Evolutionary conservation across 2,888 invertebrate species (phyloP).

Genomic region (Terebella lapidaria): DNA sequence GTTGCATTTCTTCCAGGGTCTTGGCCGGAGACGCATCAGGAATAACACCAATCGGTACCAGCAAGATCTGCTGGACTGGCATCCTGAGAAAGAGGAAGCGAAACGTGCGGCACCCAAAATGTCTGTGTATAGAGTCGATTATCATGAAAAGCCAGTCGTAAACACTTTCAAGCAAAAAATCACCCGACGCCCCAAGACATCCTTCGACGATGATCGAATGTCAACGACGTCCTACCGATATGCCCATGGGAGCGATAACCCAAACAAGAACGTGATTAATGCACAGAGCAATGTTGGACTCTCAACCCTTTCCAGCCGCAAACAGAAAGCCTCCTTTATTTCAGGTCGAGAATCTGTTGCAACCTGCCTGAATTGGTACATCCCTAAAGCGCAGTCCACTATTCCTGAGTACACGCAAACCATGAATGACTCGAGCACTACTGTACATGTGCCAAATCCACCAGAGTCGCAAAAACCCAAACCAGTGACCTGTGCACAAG

Average conservation of each 20-base stretch:
- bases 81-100: slow-evolving; percentile 35
- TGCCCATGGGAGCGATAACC: slow-evolving; percentile 37
- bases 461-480: no score
- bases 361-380: neutral
- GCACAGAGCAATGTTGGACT: neutral
- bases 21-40: slow-evolving; percentile 37
- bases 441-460: no score
- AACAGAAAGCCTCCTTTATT: neutral
- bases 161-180: slow-evolving; percentile 28
- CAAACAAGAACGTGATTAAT: slow-evolving; percentile 22
- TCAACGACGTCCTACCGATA: slow-evolving; percentile 42
- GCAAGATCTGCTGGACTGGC: slow-evolving; percentile 41
- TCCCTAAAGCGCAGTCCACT: neutral
- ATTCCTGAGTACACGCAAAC: neutral
- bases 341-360: neutral
- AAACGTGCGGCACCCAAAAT: slow-evolving; percentile 29
- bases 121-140: slow-evolving; percentile 41
- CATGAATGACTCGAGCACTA: no score
- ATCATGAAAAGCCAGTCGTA: slow-evolving; percentile 19
- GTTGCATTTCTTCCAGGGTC: slow-evolving; percentile 33
- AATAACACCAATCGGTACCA: slow-evolving; percentile 33
- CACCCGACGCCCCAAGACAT: slow-evolving; percentile 36
- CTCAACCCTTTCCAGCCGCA: neutral
- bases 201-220: slow-evolving; percentile 32
- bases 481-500: no score